Evolutionary conservation across 23 tunicate species (phyloP).

Genomic region (Aplidium turbinatum): DNA sequence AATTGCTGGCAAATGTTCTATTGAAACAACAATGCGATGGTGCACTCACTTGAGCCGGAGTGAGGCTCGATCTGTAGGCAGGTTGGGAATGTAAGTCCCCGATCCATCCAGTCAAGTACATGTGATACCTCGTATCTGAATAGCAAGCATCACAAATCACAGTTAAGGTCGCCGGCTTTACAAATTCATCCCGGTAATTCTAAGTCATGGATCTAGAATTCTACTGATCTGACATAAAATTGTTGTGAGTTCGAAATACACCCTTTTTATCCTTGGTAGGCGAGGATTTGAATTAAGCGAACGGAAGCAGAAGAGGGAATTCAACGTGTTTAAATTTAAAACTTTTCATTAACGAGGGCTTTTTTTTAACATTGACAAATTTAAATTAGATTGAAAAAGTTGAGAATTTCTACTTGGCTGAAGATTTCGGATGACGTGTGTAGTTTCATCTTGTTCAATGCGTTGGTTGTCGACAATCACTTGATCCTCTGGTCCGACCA

Average conservation of each 20-base stretch:
- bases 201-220: no score
- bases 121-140: constrained; percentile 38
- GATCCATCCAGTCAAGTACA: constrained; percentile 49
- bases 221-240: no score
- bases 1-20: no score
- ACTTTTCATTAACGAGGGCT: not conserved
- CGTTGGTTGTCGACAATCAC: constrained; percentile 21
- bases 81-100: constrained; percentile 16
- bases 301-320: no score
- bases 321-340: no score
- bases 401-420: constrained; percentile 28
- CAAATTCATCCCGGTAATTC: no score
- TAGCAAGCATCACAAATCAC: not conserved
- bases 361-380: not conserved
- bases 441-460: constrained; percentile 10
- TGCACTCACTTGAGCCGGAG: constrained; percentile 13
- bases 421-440: constrained; percentile 15
- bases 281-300: no score
- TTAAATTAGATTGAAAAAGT: not conserved
- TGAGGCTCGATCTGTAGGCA: not conserved
- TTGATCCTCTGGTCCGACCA: constrained; percentile 10
- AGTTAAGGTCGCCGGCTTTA: no score
- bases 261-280: no score
- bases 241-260: no score
- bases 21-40: no score